Conservation (phyloP, 2,113 vertebrate genomes). For the Eptesicus fuscus region DNA sequence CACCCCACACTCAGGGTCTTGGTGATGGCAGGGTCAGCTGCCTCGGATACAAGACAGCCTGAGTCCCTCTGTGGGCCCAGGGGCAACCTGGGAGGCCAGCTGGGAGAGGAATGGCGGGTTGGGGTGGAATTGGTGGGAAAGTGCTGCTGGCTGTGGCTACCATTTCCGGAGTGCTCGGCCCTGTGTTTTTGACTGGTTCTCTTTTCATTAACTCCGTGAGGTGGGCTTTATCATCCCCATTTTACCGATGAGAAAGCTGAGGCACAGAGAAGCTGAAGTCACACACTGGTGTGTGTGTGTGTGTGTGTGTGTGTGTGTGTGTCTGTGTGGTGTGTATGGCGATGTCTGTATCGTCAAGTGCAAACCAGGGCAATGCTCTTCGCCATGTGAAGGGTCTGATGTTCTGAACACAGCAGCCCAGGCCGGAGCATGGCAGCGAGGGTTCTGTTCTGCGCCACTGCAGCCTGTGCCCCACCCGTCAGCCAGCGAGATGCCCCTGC, state of each 20-base stretch:
- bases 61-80: neutral
- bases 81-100: neutral
- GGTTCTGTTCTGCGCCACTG: neutral
- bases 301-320: fast-evolving
- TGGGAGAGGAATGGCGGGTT: neutral
- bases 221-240: neutral
- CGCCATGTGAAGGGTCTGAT: fast-evolving
- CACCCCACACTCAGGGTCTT: neutral
- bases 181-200: neutral
- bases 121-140: neutral
- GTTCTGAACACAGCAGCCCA: no score
- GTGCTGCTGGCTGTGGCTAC: fast-evolving
- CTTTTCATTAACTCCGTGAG: neutral
- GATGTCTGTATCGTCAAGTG: neutral
- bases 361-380: neutral
- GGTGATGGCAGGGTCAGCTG: neutral
- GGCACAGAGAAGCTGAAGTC: neutral
- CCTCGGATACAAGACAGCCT: neutral
- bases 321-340: neutral
- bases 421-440: neutral
- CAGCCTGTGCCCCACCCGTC: neutral
- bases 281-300: neutral
- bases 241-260: neutral
- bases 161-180: neutral
- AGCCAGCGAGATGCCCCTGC: neutral